Percentiles rank a stretch among this genome's conserved stretches.
Evolutionary conservation across 2,113 vertebrate genomes (phyloP).

Genomic region (Callipepla californica): DNA sequence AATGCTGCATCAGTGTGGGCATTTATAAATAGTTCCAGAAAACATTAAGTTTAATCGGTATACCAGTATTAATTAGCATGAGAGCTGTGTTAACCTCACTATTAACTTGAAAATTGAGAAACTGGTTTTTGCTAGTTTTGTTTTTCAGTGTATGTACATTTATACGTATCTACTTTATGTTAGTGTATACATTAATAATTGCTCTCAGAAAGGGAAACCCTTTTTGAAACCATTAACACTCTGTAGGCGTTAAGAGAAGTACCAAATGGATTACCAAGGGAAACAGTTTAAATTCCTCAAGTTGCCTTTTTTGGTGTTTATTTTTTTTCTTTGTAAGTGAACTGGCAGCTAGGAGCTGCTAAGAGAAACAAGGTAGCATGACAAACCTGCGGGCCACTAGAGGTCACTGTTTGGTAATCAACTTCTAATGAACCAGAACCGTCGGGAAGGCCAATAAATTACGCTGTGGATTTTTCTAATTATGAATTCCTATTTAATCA

Average conservation of each 20-base stretch:
- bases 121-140: fast-evolving
- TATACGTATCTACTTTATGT: background rate
- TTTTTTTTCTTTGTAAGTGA: background rate
- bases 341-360: background rate
- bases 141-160: background rate
- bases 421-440: slow-evolving; percentile 92
- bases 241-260: background rate
- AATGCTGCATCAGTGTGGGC: background rate
- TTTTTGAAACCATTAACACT: background rate
- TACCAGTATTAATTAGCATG: background rate
- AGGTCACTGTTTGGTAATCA: slow-evolving; percentile 94
- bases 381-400: slow-evolving; percentile 82
- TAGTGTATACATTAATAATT: background rate
- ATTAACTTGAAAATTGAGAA: background rate
- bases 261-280: background rate
- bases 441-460: slow-evolving; percentile 91
- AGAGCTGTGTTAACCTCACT: background rate
- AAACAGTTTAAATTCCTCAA: slow-evolving; percentile 29
- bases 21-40: background rate
- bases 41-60: background rate
- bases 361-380: slow-evolving; percentile 10
- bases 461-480: slow-evolving; percentile 88
- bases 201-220: background rate
- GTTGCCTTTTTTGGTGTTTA: background rate
- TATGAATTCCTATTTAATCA: slow-evolving; percentile 97